These are phyloP conservation scores for Catharus ustulatus DNA, from an alignment of 2,797 vertebrate genomes.

Conservation along the genomic window DNA sequence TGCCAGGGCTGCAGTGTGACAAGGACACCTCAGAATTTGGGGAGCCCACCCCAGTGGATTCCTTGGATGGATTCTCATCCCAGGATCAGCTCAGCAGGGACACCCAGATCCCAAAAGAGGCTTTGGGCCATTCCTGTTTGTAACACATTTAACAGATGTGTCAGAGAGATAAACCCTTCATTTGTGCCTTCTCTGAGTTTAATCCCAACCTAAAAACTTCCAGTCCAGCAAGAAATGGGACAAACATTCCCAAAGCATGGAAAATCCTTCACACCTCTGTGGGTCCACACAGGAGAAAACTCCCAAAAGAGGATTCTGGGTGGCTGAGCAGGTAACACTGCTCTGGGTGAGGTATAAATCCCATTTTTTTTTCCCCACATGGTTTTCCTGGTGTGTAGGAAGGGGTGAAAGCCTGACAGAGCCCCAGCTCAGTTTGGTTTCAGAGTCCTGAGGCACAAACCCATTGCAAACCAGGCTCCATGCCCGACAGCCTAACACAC, in stretches of 20 bases:
- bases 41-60: too few relatives aligned
- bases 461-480: background rate
- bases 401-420: background rate
- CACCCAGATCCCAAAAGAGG: background rate
- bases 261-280: background rate
- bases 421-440: background rate
- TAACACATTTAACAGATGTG: background rate
- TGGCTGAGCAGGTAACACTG: background rate
- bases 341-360: background rate
- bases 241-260: background rate
- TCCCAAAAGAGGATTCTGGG: too few relatives aligned
- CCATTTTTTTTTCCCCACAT: fast-evolving
- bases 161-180: background rate
- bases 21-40: too few relatives aligned
- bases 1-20: background rate
- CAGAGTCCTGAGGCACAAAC: fast-evolving
- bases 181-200: background rate
- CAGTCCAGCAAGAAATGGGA: background rate
- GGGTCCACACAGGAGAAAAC: background rate
- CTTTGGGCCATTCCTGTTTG: background rate
- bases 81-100: too few relatives aligned
- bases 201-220: background rate
- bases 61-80: too few relatives aligned
- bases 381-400: background rate
- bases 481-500: background rate